phyloP scores from a whole-genome alignment of 64 coral and sea anemone genomes.

The Stichodactyla helianthus region DNA sequence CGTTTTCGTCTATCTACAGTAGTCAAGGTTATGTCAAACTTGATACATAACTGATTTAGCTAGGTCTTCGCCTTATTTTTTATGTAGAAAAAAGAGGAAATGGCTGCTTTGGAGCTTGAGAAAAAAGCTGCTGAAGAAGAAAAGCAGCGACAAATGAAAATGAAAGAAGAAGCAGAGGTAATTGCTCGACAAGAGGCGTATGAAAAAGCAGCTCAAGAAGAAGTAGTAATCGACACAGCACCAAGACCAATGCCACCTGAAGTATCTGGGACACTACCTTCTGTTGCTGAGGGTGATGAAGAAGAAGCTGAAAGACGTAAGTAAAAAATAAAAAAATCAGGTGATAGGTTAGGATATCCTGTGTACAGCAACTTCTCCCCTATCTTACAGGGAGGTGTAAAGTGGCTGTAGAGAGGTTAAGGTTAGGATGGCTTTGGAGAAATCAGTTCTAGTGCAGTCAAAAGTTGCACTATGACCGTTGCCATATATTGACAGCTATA shows the following conservation, averaged over 20 bases:
- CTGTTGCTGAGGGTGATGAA: conserved; percentile 89
- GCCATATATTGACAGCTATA: too few relatives aligned
- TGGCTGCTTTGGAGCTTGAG: conserved; percentile 51
- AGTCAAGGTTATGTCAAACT: too few relatives aligned
- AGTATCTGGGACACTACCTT: conserved; percentile 57
- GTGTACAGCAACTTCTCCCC: too few relatives aligned
- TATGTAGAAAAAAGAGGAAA: conserved; percentile 86
- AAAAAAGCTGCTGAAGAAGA: conserved; percentile 63
- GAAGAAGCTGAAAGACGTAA: conserved; percentile 53
- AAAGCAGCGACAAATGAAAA: conserved; percentile 38
- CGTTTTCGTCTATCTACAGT: too few relatives aligned
- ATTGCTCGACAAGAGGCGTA: conserved; percentile 81
- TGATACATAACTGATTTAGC: neutral
- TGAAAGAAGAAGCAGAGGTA: conserved; percentile 80
- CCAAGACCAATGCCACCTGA: conserved; percentile 92
- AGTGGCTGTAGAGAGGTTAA: too few relatives aligned
- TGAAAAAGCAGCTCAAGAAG: conserved; percentile 73
- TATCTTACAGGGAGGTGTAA: too few relatives aligned
- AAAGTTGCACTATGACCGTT: too few relatives aligned
- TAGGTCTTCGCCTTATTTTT: neutral
- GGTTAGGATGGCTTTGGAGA: too few relatives aligned
- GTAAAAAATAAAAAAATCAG: neutral
- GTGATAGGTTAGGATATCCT: neutral
- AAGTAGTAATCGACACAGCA: conserved; percentile 57
- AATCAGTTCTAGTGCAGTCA: too few relatives aligned